Evolutionary conservation across 2,888 invertebrate genomes (phyloP), one percentile per base, ranked within the genome.

Genomic region (Calliopum simillimum): DNA sequence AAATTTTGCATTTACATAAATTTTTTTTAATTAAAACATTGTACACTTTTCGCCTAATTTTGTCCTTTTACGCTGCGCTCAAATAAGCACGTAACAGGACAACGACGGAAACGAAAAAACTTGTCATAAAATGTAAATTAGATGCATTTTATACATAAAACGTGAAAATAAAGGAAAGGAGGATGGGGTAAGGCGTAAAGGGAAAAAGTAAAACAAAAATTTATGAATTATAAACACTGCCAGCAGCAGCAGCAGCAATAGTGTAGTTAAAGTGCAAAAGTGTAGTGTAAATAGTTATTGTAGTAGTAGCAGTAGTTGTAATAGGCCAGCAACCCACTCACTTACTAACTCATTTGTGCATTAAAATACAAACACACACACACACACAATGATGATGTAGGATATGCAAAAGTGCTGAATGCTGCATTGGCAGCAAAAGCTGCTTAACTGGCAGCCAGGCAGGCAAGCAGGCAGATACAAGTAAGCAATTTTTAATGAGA

Each of bases 281-380:
- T 49, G 51, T 47, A 59, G 16, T 64, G 59, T 25, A 49, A 68
- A 59, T 49, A 43, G 33, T n/a, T 25, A 16, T 19, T 16, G 79
- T 76, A 76, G n/a, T n/a, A n/a, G n/a, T n/a, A n/a, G n/a, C n/a
- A n/a, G n/a, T 68, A 73, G 73, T 49, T 43, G 59, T 62, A 62
- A 66, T 13, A 14, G 59, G 33, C 33, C 43, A 23, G n/a, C 23
- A 41, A 56, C 51, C 23, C 49, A 64, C 41, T 13, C 43, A 55
- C 44, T 43, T 16, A 59, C 16, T 21, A n/a, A 33, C 64, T n/a
- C 21, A 64, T 43, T 53, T 61, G 49, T 59, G 56, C 44, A 19
- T 55, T n/a, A 41, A 33, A 19, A 13, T 44, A n/a, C 43, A 44
- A 13, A 65, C 19, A 65, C 16, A 64, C 43, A 69, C n/a, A 65